A percentile compares a stretch with the other conserved stretches of the same genome.
Conservation (phyloP, 2,797 vertebrate species). For the Acomys russatus region DNA sequence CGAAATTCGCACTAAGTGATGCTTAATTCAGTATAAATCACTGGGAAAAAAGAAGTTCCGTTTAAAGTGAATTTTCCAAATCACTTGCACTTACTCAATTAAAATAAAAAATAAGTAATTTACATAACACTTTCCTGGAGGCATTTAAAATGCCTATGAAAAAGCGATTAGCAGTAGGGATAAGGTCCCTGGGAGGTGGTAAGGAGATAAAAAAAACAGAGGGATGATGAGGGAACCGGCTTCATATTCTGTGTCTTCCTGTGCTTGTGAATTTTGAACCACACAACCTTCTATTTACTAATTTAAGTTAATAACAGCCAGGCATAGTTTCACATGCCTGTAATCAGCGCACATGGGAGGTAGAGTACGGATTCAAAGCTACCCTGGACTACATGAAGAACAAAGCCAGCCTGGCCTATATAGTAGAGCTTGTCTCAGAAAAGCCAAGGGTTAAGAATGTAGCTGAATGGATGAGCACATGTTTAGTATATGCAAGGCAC, state of each 20-base stretch:
- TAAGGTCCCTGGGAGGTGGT: background rate
- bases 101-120: constrained; percentile 44
- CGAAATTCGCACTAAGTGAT: background rate
- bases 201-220: background rate
- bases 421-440: background rate
- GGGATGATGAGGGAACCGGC: background rate
- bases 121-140: constrained; percentile 56
- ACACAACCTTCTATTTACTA: background rate
- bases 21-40: background rate
- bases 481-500: background rate
- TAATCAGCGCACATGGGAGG: background rate
- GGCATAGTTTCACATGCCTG: background rate
- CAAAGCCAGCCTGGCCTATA: too few relatives aligned
- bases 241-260: background rate
- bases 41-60: constrained; percentile 1
- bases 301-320: background rate
- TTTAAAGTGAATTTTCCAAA: constrained; percentile 47
- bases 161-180: background rate
- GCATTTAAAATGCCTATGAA: background rate
- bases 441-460: background rate
- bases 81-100: background rate
- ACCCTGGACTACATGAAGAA: background rate
- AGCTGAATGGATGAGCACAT: background rate
- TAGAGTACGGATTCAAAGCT: background rate
- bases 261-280: background rate